Conservation (phyloP, 2,888 invertebrate genomes). For the Mamestra brassicae region DNA sequence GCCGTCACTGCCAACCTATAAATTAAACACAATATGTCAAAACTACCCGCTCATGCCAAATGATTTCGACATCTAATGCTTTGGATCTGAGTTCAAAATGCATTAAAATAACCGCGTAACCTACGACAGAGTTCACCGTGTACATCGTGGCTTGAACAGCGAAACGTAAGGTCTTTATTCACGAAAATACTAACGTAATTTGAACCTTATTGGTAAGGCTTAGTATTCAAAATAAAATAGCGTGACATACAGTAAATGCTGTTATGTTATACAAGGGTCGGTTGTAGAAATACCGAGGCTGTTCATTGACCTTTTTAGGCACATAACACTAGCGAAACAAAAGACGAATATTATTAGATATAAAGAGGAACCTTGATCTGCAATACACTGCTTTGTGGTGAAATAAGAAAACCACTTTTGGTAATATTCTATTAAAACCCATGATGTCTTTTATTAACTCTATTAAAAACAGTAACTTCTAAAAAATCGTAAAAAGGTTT, state of each 20-base stretch:
- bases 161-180: conserved; percentile 80
- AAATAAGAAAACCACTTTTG: conserved; percentile 65
- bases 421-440: conserved; percentile 36
- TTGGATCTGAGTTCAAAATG: conserved; percentile 78
- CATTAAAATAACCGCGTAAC: conserved; percentile 70
- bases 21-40: conserved; percentile 69
- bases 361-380: conserved; percentile 86
- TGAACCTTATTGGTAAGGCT: conserved; percentile 77
- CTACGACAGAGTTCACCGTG: conserved; percentile 75
- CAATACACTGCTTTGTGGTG: conserved; percentile 75
- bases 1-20: conserved; percentile 84
- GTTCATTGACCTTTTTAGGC: conserved; percentile 91
- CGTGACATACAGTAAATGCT: conserved; percentile 71
- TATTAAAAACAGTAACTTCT: neutral
- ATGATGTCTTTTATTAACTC: conserved; percentile 19
- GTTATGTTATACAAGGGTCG: conserved; percentile 74
- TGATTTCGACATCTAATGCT: conserved; percentile 73
- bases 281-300: conserved; percentile 90
- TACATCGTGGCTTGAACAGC: conserved; percentile 76
- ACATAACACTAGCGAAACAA: conserved; percentile 89
- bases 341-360: conserved; percentile 86
- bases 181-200: conserved; percentile 68
- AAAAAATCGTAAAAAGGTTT: conserved; percentile 6
- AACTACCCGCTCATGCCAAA: conserved; percentile 69
- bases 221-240: conserved; percentile 74